Percentiles rank a stretch among this genome's conserved stretches.
These are phyloP conservation scores for Drosophila ochracea DNA, from an alignment of 2,888 invertebrate species.

Conservation along the genomic window DNA sequence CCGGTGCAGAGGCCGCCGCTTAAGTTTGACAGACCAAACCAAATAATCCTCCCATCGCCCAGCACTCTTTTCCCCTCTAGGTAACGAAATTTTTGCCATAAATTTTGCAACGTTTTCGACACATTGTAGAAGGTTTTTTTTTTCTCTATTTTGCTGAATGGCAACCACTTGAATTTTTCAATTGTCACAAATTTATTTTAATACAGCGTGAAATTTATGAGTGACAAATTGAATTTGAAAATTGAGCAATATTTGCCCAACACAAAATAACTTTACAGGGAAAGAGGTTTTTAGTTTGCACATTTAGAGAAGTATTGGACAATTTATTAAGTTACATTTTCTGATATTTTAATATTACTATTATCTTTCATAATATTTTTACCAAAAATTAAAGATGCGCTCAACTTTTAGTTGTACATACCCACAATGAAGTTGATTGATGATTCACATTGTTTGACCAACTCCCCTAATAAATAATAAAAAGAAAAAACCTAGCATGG, in stretches of 20 bases:
- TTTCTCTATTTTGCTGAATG: slow-evolving; percentile 16
- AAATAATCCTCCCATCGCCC: slow-evolving; percentile 43
- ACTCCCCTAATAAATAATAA: slow-evolving; percentile 7
- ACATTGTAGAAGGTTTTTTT: slow-evolving; percentile 45
- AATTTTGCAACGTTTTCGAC: slow-evolving; percentile 73
- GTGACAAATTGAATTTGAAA: slow-evolving; percentile 82
- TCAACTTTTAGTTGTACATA: neutral
- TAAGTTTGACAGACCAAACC: slow-evolving; percentile 78
- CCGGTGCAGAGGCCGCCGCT: slow-evolving; percentile 82
- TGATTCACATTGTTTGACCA: slow-evolving; percentile 49
- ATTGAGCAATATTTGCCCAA: slow-evolving; percentile 69
- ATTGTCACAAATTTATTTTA: slow-evolving; percentile 81
- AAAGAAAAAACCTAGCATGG: slow-evolving; percentile 17
- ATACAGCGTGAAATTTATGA: slow-evolving; percentile 83
- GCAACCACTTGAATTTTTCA: slow-evolving; percentile 70
- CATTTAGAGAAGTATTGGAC: neutral
- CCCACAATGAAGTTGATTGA: slow-evolving; percentile 77
- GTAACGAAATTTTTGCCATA: slow-evolving; percentile 64
- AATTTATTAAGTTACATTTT: neutral
- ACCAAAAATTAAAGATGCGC: slow-evolving; percentile 3
- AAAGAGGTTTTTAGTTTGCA: neutral
- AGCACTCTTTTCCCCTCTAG: slow-evolving; percentile 21
- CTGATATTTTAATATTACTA: neutral
- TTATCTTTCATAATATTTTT: neutral
- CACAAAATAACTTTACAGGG: slow-evolving; percentile 1